Conservation (phyloP, 1,140 invertebrate species). For the Trachymyrmex septentrionalis region DNA sequence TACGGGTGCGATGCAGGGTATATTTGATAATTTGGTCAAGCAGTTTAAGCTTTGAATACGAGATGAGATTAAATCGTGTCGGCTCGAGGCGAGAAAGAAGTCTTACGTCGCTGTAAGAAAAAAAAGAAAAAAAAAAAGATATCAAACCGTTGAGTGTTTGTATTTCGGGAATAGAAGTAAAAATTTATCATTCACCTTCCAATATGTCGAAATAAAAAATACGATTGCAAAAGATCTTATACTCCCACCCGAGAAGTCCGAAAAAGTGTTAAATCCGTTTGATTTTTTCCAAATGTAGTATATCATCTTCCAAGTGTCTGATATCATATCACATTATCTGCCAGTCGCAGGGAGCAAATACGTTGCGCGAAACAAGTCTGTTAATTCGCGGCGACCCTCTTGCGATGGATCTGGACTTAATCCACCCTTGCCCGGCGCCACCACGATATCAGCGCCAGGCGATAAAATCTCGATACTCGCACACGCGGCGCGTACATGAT, state of each 20-base stretch:
- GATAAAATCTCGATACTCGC: constrained; percentile 80
- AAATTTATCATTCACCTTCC: neutral
- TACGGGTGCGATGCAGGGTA: constrained; percentile 11
- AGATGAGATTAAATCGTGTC: constrained; percentile 39
- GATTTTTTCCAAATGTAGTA: neutral
- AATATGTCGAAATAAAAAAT: neutral
- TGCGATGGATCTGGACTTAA: constrained; percentile 51
- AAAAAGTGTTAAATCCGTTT: neutral
- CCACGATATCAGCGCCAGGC: constrained; percentile 75
- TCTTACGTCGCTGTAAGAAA: neutral
- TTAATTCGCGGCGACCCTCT: constrained; percentile 76
- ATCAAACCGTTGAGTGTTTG: neutral
- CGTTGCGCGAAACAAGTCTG: constrained; percentile 79
- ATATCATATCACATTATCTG: constrained; percentile 42
- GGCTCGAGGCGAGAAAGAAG: neutral
- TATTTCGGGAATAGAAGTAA: neutral
- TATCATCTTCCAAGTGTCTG: neutral
- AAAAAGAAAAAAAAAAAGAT: neutral
- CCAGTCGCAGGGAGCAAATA: constrained; percentile 63
- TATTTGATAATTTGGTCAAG: constrained; percentile 48
- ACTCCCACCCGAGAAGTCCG: neutral
- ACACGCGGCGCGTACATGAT: constrained; percentile 76
- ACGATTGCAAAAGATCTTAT: neutral
- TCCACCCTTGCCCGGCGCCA: constrained; percentile 68
- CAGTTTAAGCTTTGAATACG: constrained; percentile 45